Base-by-base conservation (phyloP, 2,888 invertebrate species). In the Pedicia rivosa region DNA sequence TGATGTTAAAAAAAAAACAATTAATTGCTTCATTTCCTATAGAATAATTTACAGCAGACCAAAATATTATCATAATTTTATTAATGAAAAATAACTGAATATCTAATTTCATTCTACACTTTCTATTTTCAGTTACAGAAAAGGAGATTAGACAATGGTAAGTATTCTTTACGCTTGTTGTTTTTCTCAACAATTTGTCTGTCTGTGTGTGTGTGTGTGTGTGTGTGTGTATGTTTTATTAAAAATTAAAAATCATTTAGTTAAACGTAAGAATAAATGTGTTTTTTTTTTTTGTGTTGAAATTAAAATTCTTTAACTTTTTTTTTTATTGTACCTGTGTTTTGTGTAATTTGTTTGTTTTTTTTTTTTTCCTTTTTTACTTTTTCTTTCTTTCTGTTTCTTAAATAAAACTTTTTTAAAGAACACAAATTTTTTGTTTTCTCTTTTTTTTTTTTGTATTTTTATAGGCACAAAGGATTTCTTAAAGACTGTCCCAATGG, bases 401-500 rank as follows among this genome's bases (percentile, higher is more conserved):
- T 17, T n/a, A 3, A 32, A 31, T 13, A 31, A n/a, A n/a, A n/a
- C n/a, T n/a, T n/a, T n/a, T n/a, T n/a, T n/a, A n/a, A n/a, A n/a
- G n/a, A n/a, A n/a, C n/a, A n/a, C n/a, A 33, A 29, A 14, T 20
- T 9, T 19, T 16, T 12, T 24, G 6, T 13, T 17, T 22, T 33
- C 17, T 3, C 25, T 31, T 13, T 37, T 31, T 41, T 37, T 41
- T 40, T 28, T 42, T 39, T 43, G 42, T 42, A 52, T 52, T 53
- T 52, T 68, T 67, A 35, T 67, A 87, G 88, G 90, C 88, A 91
- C 70, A 92, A 92, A 74, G 92, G 91, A 56, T 92, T 92, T 63
- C 74, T 91, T 48, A 88, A 92, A 68, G 92, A 92, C 66, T 92
- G 92, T 64, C 92, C 92, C 40, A 88, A 91, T 63, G 91, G 91